Evolutionary conservation across 2,797 vertebrate species (phyloP), one percentile per base, ranked within the genome.

Genomic region (Manis javanica): DNA sequence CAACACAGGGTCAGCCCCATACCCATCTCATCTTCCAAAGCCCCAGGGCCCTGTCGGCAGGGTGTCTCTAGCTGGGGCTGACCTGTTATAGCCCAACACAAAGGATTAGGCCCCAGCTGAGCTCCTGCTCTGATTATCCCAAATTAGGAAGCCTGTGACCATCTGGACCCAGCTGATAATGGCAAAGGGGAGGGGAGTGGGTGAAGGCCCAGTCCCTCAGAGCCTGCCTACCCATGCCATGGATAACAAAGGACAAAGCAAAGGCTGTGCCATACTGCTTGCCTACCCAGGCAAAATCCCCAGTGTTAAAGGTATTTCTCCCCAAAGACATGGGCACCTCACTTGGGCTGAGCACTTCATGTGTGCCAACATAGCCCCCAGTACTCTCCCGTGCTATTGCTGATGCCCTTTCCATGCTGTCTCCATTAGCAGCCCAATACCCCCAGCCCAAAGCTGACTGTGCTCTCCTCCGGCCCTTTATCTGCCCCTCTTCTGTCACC

Each of bases 161-260:
- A 96, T 97, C 97, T 97, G 97, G 97, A 95, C 95, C 68, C 72
- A 42, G 46, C 49, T 92, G 96, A 98, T 97, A 95, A 97, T 91
- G 74, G 49, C 81, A 63, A 63, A 69, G 16, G 78, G 63, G 69
- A 51, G 39, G 85, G 55, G 14, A 8, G 2, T 7, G 29, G 42
- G 4, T 53, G 29, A 71, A 95, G 23, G 69, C 55, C 59, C 21
- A 53, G 68, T 31, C 63, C 77, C 78, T 77, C 23, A 15, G 15
- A 94, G 59, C 55, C 82, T 68, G 89, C 51, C 69, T 61, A 14
- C 59, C 57, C 10, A 85, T 1, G 55, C 75, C 12, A 77, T 4
- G 14, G 29, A 6, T 23, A 94, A 64, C 16, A 55, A 19, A 90
- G 61, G 72, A 90, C 90, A 97, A 97, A 94, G 71, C 92, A 55